phyloP scores from a whole-genome alignment of 2,113 vertebrate genomes.

The Australoheros scitulus region DNA sequence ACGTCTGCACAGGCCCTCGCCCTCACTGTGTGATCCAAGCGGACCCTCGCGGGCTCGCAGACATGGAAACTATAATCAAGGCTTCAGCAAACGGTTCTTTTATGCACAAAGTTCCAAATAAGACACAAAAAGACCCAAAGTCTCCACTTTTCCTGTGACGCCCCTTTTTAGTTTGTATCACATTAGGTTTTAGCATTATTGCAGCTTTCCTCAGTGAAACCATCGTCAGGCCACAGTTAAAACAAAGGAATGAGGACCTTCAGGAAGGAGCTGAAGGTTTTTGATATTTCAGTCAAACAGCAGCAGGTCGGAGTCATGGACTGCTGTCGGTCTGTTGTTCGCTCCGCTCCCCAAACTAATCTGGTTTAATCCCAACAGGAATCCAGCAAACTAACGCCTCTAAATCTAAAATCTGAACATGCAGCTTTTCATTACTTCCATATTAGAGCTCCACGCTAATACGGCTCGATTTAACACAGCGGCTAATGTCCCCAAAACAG shows the following conservation, averaged over 20 bases:
- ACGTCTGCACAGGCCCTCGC: too few species aligned
- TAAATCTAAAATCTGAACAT: slow-evolving; percentile 30
- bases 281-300: neutral
- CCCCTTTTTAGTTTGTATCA: too few species aligned
- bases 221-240: neutral
- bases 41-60: too few species aligned
- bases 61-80: too few species aligned
- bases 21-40: too few species aligned
- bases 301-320: neutral
- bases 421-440: slow-evolving; percentile 63
- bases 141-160: too few species aligned
- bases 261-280: neutral
- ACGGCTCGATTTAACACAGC: slow-evolving; percentile 34
- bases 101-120: too few species aligned
- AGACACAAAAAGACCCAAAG: too few species aligned
- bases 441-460: slow-evolving; percentile 33
- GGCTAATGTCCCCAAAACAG: slow-evolving; percentile 37
- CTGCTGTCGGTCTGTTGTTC: slow-evolving; percentile 2
- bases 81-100: too few species aligned
- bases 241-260: too few species aligned
- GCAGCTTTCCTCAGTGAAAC: neutral
- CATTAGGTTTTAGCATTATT: rapidly evolving
- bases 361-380: slow-evolving; percentile 61
- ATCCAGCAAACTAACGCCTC: slow-evolving; percentile 42
- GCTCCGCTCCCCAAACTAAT: slow-evolving; percentile 28